Evolutionary conservation across 2,888 invertebrate genomes (phyloP).

Genomic region (Dusona sp.): DNA sequence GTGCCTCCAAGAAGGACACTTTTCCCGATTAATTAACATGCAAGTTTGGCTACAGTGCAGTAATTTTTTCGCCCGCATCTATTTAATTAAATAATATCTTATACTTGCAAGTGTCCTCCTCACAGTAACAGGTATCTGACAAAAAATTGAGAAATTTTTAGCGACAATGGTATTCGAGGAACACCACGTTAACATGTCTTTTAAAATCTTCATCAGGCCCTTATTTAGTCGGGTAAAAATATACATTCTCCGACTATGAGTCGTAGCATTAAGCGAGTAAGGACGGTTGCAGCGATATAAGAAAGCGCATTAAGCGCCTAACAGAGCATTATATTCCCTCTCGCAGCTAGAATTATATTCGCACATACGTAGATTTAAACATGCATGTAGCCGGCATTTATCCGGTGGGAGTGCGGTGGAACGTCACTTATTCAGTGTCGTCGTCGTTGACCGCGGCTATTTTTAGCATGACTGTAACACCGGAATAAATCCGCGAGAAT

Average conservation of each 20-base stretch:
- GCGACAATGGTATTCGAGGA: background rate
- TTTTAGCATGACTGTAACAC: conserved; percentile 75
- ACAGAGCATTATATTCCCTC: conserved; percentile 53
- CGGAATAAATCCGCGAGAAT: conserved; percentile 80
- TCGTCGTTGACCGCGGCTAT: conserved; percentile 72
- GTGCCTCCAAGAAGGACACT: too few species aligned
- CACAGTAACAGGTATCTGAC: too few species aligned
- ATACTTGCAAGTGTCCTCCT: too few species aligned
- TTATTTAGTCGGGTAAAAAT: conserved; percentile 6
- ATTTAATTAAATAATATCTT: too few species aligned
- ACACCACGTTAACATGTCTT: background rate
- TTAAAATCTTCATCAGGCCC: background rate
- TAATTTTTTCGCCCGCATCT: too few species aligned
- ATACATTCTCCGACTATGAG: conserved; percentile 50
- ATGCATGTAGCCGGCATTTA: conserved; percentile 29
- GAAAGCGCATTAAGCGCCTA: conserved; percentile 49
- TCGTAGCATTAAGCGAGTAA: conserved; percentile 60
- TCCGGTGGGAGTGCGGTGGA: conserved; percentile 55
- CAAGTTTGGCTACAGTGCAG: too few species aligned
- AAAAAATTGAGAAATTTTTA: background rate
- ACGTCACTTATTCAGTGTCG: conserved; percentile 69
- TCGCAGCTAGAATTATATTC: conserved; percentile 43
- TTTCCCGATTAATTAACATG: too few species aligned
- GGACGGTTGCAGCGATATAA: conserved; percentile 52
- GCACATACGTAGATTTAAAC: conserved; percentile 21